A percentile compares a stretch with the other conserved stretches of the same genome.
Conservation (phyloP, 2,888 invertebrate species). For the Oxystoma pomonae region DNA sequence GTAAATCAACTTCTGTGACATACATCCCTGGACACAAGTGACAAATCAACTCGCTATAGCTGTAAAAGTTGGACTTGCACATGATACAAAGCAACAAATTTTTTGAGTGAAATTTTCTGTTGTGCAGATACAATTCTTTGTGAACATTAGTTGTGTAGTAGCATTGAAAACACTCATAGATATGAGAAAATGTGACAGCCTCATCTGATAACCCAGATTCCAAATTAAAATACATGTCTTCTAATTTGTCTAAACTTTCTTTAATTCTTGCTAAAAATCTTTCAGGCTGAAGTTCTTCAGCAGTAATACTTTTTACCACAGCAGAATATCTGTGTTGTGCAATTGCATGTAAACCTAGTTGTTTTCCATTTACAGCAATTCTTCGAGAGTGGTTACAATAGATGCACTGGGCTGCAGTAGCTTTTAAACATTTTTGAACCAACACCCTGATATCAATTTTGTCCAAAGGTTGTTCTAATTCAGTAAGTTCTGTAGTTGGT, state of each 20-base stretch:
- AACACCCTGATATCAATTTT: slow-evolving; percentile 68
- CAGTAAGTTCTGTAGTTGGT: slow-evolving; percentile 60
- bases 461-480: slow-evolving; percentile 70
- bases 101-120: slow-evolving; percentile 82
- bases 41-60: slow-evolving; percentile 81
- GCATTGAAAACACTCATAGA: slow-evolving; percentile 85
- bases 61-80: slow-evolving; percentile 84
- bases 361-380: slow-evolving; percentile 80
- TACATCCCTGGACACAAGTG: slow-evolving; percentile 82
- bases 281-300: slow-evolving; percentile 66
- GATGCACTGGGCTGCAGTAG: slow-evolving; percentile 67
- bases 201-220: slow-evolving; percentile 61
- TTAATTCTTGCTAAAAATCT: slow-evolving; percentile 67
- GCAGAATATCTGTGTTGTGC: slow-evolving; percentile 77
- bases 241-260: slow-evolving; percentile 58
- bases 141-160: slow-evolving; percentile 72
- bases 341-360: slow-evolving; percentile 74
- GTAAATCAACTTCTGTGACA: slow-evolving; percentile 59
- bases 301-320: slow-evolving; percentile 71
- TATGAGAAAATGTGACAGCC: slow-evolving; percentile 59
- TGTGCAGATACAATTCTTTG: slow-evolving; percentile 82
- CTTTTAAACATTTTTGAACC: slow-evolving; percentile 67
- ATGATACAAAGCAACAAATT: slow-evolving; percentile 77
- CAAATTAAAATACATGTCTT: slow-evolving; percentile 65
- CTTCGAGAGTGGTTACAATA: slow-evolving; percentile 84